phyloP scores from a whole-genome alignment of 2,113 vertebrate species.

The Nesospiza acunhae region DNA sequence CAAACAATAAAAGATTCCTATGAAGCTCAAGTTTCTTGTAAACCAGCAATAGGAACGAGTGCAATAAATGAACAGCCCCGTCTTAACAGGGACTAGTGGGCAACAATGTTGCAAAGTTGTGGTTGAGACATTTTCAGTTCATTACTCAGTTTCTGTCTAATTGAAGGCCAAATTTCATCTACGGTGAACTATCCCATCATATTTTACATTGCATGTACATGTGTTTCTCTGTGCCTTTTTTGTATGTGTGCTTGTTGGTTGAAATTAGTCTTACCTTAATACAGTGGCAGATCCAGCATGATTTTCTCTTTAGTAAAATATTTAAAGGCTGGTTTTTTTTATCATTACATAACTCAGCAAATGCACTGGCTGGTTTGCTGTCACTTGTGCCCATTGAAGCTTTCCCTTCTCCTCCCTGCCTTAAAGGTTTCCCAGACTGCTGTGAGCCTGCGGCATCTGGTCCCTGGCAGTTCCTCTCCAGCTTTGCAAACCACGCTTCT shows the following conservation, averaged over 20 bases:
- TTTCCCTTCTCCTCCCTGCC: neutral
- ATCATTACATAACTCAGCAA: neutral
- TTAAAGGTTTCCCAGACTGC: neutral
- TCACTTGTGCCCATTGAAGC: neutral
- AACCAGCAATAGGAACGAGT: neutral
- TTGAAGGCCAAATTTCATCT: neutral
- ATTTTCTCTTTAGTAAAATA: neutral
- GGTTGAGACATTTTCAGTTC: neutral
- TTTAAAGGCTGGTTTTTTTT: neutral
- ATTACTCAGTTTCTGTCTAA: neutral
- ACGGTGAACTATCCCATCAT: rapidly evolving
- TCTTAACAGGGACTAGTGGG: neutral
- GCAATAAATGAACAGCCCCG: neutral
- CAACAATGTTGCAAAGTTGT: neutral
- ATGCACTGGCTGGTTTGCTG: neutral
- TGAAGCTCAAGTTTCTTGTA: neutral
- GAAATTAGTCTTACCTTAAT: neutral
- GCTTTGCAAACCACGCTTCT: neutral
- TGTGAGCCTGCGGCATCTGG: rapidly evolving
- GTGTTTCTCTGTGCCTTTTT: neutral
- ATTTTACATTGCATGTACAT: neutral
- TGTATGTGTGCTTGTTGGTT: rapidly evolving
- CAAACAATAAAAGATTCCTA: neutral
- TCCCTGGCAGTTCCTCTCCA: neutral
- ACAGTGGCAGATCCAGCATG: neutral